Evolutionary conservation across 2,797 vertebrate genomes (phyloP), one percentile per base, ranked within the genome.

Genomic region (Nyctalus aviator): DNA sequence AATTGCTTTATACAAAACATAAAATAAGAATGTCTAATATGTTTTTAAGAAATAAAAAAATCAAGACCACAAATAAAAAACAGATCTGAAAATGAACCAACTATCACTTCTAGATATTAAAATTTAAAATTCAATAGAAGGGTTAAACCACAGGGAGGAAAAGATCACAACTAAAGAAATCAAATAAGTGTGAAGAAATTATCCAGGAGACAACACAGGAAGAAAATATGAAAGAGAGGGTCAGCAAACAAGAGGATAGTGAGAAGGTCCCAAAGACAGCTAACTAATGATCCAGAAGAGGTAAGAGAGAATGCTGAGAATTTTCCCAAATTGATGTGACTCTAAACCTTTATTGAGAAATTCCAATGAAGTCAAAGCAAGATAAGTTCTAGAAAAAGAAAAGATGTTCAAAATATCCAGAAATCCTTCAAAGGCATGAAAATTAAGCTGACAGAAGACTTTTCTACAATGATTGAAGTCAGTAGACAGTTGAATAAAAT

Each of bases 361-460:
- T 77, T 66, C 55, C 75, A 68, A 71, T 85, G 53, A 88, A 93
- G 62, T 27, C 14, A 25, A 84, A 94, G 79, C 48, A 86, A 20
- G 57, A 64, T 69, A 85, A 88, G 75, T 55, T 90, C 37, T 64
- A 94, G 15, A 82, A 75, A 68, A 57, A 93, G 30, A 66, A 77
- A 76, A 87, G 37, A 44, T 50, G 50, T 79, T 84, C 55, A 9
- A 83, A 73, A 57, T 57, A 55, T 57, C 27, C 48, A 73, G 20
- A 89, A 85, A 91, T 71, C 23, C 57, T 86, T 91, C 25, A 75
- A 84, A 96, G 50, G 30, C 57, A 20, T 89, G 50, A 69, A 81
- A 83, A 75, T 85, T 18, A 44, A 78, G 15, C 23, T 62, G 44
- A 78, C 41, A 53, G 21, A 66, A 88, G 73, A 68, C 50, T n/a